These are phyloP conservation scores for Bilobella aurantiaca DNA, from an alignment of 1,140 invertebrate genomes.

Conservation along the genomic window DNA sequence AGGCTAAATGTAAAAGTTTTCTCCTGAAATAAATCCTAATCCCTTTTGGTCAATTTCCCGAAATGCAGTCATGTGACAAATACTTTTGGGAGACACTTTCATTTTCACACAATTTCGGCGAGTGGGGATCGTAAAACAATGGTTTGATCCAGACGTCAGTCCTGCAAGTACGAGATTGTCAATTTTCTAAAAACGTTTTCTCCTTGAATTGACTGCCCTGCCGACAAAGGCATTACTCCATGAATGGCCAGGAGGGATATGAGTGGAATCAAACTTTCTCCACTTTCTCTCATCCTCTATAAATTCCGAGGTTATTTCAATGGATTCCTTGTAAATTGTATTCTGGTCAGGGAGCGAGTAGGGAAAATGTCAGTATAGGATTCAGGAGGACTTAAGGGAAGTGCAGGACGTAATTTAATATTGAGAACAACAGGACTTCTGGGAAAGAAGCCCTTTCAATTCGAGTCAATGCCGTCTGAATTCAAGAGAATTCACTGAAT, in stretches of 20 bases:
- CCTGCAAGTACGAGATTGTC: not conserved
- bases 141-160: no score
- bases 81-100: no score
- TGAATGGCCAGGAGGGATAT: no score
- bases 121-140: no score
- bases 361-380: not conserved
- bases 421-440: conserved; percentile 3
- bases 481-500: no score
- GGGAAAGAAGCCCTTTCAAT: not conserved
- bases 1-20: no score
- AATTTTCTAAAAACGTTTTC: not conserved
- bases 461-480: no score
- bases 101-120: no score
- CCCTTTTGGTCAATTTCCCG: no score
- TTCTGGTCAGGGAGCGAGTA: not conserved
- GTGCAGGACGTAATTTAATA: not conserved
- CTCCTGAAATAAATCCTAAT: no score
- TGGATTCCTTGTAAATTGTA: not conserved
- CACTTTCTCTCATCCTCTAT: not conserved
- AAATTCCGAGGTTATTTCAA: not conserved
- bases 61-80: no score
- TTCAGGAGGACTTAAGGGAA: not conserved
- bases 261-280: not conserved
- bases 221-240: no score
- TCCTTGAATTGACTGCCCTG: not conserved